Evolutionary conservation across 2,797 vertebrate species (phyloP).

Genomic region (Gambusia yucatana): DNA sequence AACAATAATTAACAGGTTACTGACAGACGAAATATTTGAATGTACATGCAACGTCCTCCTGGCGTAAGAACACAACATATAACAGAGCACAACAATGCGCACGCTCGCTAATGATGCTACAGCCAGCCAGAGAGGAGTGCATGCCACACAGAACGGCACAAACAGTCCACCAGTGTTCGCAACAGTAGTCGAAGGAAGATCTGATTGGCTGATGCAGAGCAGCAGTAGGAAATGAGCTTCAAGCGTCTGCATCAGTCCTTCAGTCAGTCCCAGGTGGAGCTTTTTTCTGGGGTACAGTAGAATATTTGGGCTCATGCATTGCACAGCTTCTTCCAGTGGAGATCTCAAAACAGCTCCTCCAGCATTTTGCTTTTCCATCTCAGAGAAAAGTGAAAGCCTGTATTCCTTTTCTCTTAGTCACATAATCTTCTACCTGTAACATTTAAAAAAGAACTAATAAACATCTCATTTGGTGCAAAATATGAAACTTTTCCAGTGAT

Average conservation of each 20-base stretch:
- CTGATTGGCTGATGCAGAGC: slow-evolving; percentile 57
- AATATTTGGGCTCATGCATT: slow-evolving; percentile 88
- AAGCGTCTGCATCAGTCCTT: slow-evolving; percentile 71
- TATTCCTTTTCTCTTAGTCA: slow-evolving; percentile 77
- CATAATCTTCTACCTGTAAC: slow-evolving; percentile 72
- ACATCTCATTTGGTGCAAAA: slow-evolving; percentile 82
- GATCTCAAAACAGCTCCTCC: slow-evolving; percentile 70
- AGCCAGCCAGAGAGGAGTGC: slow-evolving; percentile 58
- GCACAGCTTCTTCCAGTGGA: slow-evolving; percentile 87
- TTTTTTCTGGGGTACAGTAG: slow-evolving; percentile 62
- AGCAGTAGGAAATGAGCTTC: slow-evolving; percentile 47
- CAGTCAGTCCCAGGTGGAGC: slow-evolving; percentile 60
- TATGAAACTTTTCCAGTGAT: slow-evolving; percentile 62
- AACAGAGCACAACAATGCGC: slow-evolving; percentile 58
- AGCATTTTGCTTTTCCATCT: slow-evolving; percentile 75
- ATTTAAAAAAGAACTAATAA: slow-evolving; percentile 49
- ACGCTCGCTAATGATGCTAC: slow-evolving; percentile 66
- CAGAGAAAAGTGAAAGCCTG: slow-evolving; percentile 40
- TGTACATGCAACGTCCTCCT: slow-evolving; percentile 55
- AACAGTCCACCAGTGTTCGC: slow-evolving; percentile 57
- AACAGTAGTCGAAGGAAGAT: slow-evolving; percentile 52
- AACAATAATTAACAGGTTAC: slow-evolving; percentile 45
- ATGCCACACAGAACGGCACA: slow-evolving; percentile 38
- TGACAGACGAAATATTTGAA: slow-evolving; percentile 45
- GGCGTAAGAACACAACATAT: slow-evolving; percentile 55